A percentile compares a stretch with the other conserved stretches of the same genome.
Conservation (phyloP, 2,888 invertebrate genomes). For the Cyrtodaria siliqua region DNA sequence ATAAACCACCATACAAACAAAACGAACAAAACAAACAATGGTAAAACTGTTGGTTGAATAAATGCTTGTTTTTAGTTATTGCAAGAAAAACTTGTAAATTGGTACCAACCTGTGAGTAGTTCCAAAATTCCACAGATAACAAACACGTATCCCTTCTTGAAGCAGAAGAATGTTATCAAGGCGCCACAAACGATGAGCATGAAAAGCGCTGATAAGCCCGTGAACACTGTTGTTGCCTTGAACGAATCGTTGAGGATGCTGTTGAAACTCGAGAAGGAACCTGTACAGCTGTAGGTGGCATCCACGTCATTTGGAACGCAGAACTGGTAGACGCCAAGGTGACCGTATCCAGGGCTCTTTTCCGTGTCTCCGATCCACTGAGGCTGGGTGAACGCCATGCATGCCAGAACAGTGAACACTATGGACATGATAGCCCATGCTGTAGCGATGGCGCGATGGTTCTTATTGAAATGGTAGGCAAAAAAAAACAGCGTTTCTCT, state of each 20-base stretch:
- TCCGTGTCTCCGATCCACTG: conserved; percentile 86
- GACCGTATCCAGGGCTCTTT: conserved; percentile 90
- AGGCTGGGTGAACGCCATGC: conserved; percentile 97
- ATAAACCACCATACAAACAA: too few relatives aligned
- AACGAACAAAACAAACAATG: too few relatives aligned
- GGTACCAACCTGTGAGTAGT: conserved; percentile 92
- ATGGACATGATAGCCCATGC: conserved; percentile 99
- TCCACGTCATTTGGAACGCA: conserved; percentile 87
- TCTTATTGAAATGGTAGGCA: conserved; percentile 81
- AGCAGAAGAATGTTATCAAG: conserved; percentile 96
- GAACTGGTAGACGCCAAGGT: conserved; percentile 96
- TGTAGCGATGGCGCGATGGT: conserved; percentile 93
- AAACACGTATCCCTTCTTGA: conserved; percentile 96
- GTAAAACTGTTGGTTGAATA: too few relatives aligned
- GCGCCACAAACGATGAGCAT: conserved; percentile 94
- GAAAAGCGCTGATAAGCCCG: conserved; percentile 93
- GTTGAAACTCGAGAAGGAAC: conserved; percentile 90
- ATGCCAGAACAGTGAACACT: conserved; percentile 97
- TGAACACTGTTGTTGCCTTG: conserved; percentile 94
- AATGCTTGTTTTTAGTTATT: too few relatives aligned
- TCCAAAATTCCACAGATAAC: conserved; percentile 98
- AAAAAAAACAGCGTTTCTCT: conserved; percentile 64
- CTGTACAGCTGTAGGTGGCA: conserved; percentile 88
- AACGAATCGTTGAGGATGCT: conserved; percentile 93
- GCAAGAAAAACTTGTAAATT: too few relatives aligned